phyloP scores from a whole-genome alignment of 92 coral and sea anemone genomes.

The Plumapathes pennacea region DNA sequence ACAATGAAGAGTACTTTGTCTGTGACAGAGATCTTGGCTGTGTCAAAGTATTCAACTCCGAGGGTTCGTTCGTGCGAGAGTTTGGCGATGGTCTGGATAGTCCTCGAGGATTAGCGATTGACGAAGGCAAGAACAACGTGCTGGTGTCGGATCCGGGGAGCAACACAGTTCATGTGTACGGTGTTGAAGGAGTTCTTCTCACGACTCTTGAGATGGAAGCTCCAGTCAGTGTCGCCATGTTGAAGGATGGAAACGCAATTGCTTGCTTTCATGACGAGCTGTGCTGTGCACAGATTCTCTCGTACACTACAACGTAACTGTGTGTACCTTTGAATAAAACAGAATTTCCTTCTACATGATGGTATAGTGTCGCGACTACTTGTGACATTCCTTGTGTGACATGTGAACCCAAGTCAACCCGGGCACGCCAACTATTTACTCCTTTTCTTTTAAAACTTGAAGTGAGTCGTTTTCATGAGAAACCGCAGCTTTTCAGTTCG shows the following conservation, averaged over 20 bases:
- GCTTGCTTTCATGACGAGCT: conserved; percentile 17
- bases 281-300: conserved; percentile 15
- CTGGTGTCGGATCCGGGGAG: conserved; percentile 29
- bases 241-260: conserved; percentile 9
- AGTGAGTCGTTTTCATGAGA: too few relatives aligned
- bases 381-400: too few relatives aligned
- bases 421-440: too few relatives aligned
- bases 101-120: conserved; percentile 20
- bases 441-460: too few relatives aligned
- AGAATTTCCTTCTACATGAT: conserved; percentile 4
- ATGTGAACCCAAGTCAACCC: too few relatives aligned
- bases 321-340: too few relatives aligned
- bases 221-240: conserved; percentile 17
- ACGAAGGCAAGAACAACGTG: conserved; percentile 2
- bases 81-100: conserved; percentile 29
- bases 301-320: too few relatives aligned
- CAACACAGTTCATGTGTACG: conserved; percentile 2
- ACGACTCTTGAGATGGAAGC: conserved; percentile 1
- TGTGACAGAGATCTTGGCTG: conserved; percentile 45
- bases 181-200: conserved; percentile 23
- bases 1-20: conserved; percentile 34
- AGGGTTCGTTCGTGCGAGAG: conserved; percentile 18
- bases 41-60: conserved; percentile 40
- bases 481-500: too few relatives aligned
- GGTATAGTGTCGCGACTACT: too few relatives aligned